Conservation (phyloP, 1,140 invertebrate species). For the Eumeta japonica region DNA sequence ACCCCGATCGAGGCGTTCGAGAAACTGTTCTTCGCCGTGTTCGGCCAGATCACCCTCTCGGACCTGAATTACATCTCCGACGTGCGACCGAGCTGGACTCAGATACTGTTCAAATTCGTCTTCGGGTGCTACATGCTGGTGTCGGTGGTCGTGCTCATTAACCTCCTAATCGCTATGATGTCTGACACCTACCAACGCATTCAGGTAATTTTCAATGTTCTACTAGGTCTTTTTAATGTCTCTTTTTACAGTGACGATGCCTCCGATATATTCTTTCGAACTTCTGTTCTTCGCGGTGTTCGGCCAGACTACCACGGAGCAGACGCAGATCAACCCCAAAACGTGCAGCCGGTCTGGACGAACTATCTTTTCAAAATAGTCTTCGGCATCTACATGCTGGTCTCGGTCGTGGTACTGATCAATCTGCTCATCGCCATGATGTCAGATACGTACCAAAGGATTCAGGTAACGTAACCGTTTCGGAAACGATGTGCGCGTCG, state of each 20-base stretch:
- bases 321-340: conserved; percentile 66
- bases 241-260: conserved; percentile 81
- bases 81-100: conserved; percentile 70
- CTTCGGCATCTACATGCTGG: conserved; percentile 94
- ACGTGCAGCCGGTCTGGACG: conserved; percentile 71
- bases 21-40: conserved; percentile 96
- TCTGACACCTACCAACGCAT: conserved; percentile 98
- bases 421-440: conserved; percentile 99
- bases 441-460: conserved; percentile 99
- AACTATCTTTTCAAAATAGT: conserved; percentile 78
- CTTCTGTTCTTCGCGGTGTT: conserved; percentile 99
- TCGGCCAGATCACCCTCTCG: conserved; percentile 91
- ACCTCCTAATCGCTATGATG: conserved; percentile 99
- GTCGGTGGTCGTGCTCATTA: conserved; percentile 95
- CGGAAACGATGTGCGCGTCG: background rate
- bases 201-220: conserved; percentile 65
- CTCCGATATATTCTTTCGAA: conserved; percentile 89
- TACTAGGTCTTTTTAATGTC: conserved; percentile 37
- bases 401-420: conserved; percentile 97
- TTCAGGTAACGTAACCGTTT: conserved; percentile 68
- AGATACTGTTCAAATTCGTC: conserved; percentile 79
- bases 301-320: conserved; percentile 89
- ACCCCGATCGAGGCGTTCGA: conserved; percentile 90
- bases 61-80: conserved; percentile 72
- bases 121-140: conserved; percentile 98